Evolutionary conservation across 2,888 invertebrate genomes (phyloP).

Genomic region (Tetropium fuscum): DNA sequence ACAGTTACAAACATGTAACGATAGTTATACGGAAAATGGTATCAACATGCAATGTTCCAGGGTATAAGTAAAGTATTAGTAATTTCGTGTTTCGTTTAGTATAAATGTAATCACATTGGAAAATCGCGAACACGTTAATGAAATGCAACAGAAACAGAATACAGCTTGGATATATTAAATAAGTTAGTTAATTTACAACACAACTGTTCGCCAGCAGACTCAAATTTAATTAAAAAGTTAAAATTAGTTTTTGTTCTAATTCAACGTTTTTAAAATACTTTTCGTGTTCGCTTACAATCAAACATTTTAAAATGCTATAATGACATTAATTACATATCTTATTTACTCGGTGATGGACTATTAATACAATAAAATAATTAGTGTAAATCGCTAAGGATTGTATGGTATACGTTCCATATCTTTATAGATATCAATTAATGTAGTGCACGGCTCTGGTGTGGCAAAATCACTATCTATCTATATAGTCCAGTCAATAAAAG

Average conservation of each 20-base stretch:
- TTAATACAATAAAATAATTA: no score
- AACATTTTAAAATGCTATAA: constrained; percentile 55
- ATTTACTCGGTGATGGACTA: no score
- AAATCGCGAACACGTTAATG: constrained; percentile 43
- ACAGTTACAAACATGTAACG: no score
- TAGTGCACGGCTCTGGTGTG: no score
- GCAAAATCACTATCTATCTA: no score
- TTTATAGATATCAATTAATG: no score
- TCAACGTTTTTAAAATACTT: constrained; percentile 64
- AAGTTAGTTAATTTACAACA: constrained; percentile 63
- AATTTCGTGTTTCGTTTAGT: constrained; percentile 33
- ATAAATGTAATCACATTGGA: constrained; percentile 41
- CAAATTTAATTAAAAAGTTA: constrained; percentile 67
- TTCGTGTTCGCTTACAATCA: constrained; percentile 57
- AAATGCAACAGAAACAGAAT: constrained; percentile 48
- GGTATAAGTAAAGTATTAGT: constrained; percentile 18
- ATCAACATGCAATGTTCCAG: no score
- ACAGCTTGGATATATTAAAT: constrained; percentile 53
- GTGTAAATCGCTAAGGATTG: no score
- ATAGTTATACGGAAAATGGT: no score
- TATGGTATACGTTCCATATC: no score
- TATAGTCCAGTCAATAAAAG: no score
- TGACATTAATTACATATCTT: constrained; percentile 50
- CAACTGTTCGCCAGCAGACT: constrained; percentile 58
- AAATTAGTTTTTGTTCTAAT: constrained; percentile 67